A percentile compares a stretch with the other conserved stretches of the same genome.
Conservation (phyloP, 2,797 vertebrate genomes). For the Falco concolor region DNA sequence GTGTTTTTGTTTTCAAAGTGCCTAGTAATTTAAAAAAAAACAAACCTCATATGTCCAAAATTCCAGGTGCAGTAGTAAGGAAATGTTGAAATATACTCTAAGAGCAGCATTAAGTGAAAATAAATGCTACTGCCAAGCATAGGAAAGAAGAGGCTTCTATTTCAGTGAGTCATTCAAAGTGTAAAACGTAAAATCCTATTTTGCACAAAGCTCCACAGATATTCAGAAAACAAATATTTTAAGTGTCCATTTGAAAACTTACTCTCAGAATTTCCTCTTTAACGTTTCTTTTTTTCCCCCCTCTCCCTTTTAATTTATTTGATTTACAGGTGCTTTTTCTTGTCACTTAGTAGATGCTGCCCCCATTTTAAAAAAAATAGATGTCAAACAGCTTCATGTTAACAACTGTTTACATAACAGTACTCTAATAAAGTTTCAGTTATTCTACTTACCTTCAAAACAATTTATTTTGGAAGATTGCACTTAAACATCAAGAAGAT, state of each 20-base stretch:
- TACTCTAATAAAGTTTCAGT: neutral
- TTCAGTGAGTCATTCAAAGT: neutral
- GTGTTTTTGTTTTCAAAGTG: neutral
- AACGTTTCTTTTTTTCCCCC: neutral
- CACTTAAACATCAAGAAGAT: neutral
- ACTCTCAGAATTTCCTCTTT: neutral
- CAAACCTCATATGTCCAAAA: neutral
- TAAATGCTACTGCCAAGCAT: neutral
- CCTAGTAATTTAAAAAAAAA: accelerated
- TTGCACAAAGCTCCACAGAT: neutral
- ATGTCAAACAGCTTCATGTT: neutral
- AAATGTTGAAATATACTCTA: neutral
- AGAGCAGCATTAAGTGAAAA: neutral
- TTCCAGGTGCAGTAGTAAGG: neutral
- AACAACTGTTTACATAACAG: neutral
- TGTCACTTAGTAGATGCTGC: neutral
- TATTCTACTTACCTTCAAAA: neutral
- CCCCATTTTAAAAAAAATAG: neutral
- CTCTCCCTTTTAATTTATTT: neutral
- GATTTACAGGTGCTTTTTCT: neutral
- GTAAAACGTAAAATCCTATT: neutral
- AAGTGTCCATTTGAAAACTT: neutral
- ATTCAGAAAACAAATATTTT: neutral
- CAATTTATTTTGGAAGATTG: neutral
- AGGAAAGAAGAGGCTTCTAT: neutral